Conservation (phyloP, 2,888 invertebrate species). For the Geophilus truncorum region DNA sequence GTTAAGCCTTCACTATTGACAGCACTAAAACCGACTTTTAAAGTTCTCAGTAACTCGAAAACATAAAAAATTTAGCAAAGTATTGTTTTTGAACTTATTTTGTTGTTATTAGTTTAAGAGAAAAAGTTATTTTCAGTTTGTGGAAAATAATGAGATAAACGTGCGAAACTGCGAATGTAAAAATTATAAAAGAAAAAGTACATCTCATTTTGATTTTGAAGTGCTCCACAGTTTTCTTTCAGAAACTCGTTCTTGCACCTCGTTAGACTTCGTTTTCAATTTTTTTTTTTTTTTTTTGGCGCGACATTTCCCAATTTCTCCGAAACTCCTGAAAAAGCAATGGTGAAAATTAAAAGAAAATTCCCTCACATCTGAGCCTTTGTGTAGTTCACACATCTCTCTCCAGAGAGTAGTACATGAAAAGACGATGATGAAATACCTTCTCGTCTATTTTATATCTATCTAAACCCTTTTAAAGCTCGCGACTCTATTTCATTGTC, state of each 20-base stretch:
- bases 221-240: neutral
- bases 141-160: too few species aligned
- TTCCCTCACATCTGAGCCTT: constrained; percentile 4
- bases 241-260: neutral
- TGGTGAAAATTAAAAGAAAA: neutral
- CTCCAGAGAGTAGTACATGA: neutral
- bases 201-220: neutral
- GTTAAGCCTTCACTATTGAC: too few species aligned
- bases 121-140: too few species aligned
- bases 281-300: neutral
- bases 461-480: neutral
- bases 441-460: neutral
- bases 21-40: too few species aligned
- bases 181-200: neutral
- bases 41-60: too few species aligned
- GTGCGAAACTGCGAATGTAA: too few species aligned
- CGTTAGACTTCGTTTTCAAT: too few species aligned
- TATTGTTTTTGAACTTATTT: too few species aligned
- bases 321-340: neutral
- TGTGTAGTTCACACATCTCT: neutral
- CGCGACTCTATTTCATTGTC: neutral
- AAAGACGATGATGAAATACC: neutral
- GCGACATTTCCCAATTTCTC: neutral
- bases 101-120: too few species aligned
- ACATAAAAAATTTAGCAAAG: too few species aligned